A percentile compares a stretch with the other conserved stretches of the same genome.
phyloP scores from a whole-genome alignment of 2,888 invertebrate genomes.

The Drosophila anceps region DNA sequence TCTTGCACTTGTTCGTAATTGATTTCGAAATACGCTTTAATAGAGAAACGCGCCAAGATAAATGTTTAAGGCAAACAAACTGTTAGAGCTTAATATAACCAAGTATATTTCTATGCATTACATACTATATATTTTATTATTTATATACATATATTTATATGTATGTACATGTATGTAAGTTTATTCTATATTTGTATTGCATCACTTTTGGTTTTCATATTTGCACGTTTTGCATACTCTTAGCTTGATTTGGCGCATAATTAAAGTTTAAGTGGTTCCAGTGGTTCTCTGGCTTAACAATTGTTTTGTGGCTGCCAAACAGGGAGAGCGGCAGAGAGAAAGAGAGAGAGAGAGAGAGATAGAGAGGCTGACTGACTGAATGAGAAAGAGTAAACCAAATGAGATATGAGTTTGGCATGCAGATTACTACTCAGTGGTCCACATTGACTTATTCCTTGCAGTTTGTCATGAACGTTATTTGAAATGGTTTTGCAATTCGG shows the following conservation, averaged over 20 bases:
- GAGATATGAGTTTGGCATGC: slow-evolving; percentile 34
- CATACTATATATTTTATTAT: not conserved
- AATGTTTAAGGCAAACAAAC: slow-evolving; percentile 16
- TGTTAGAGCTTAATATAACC: slow-evolving; percentile 1
- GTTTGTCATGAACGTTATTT: slow-evolving; percentile 29
- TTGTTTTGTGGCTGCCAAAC: slow-evolving; percentile 48
- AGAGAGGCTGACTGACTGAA: not conserved
- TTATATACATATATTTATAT: not conserved
- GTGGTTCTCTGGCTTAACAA: slow-evolving; percentile 41
- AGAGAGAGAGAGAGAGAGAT: not conserved
- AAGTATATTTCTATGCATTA: not conserved
- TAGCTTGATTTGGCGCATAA: slow-evolving; percentile 62
- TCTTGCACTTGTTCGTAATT: slow-evolving; percentile 53
- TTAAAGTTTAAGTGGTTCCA: slow-evolving; percentile 59
- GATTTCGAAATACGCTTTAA: slow-evolving; percentile 61
- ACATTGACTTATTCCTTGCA: slow-evolving; percentile 24
- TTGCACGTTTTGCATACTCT: slow-evolving; percentile 62
- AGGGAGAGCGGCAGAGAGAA: not conserved
- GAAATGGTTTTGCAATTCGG: slow-evolving; percentile 25
- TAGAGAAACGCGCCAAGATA: slow-evolving; percentile 35
- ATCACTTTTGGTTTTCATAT: slow-evolving; percentile 69
- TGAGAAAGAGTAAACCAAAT: slow-evolving; percentile 4
- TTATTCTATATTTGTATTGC: slow-evolving; percentile 14
- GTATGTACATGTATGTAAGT: not conserved
- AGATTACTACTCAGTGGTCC: slow-evolving; percentile 16